A percentile compares a stretch with the other conserved stretches of the same genome.
Evolutionary conservation across 1,140 invertebrate species (phyloP).

Genomic region (Gonioctena quinquepunctata): DNA sequence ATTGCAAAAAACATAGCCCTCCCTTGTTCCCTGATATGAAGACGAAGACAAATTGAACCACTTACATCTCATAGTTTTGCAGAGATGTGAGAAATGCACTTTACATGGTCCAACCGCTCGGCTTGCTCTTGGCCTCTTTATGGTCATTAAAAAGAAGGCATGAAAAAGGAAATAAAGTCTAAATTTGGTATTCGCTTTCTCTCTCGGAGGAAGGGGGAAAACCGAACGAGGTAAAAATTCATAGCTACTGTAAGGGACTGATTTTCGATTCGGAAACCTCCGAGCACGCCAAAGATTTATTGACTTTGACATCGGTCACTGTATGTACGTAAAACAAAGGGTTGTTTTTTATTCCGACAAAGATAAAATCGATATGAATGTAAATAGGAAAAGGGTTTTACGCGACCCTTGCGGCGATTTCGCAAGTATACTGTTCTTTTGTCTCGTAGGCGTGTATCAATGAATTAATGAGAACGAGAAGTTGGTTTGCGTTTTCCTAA

Average conservation of each 20-base stretch:
- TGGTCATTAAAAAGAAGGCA: too few species aligned
- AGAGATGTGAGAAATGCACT: too few species aligned
- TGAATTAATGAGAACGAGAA: constrained; percentile 4
- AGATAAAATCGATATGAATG: constrained; percentile 19
- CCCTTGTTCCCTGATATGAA: too few species aligned
- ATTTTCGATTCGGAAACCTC: constrained; percentile 28
- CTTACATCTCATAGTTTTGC: too few species aligned
- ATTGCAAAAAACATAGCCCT: too few species aligned
- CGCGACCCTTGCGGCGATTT: constrained; percentile 8
- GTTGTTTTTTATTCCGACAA: constrained; percentile 15
- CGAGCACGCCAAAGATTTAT: constrained; percentile 27
- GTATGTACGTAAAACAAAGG: constrained; percentile 19
- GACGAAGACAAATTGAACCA: too few species aligned
- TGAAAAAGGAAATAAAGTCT: too few species aligned
- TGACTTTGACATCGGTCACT: constrained; percentile 30
- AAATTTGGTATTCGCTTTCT: too few species aligned
- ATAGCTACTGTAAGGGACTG: background rate
- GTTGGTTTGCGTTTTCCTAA: background rate
- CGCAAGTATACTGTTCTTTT: constrained; percentile 15
- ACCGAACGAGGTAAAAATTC: background rate
- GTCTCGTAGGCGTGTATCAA: constrained; percentile 1
- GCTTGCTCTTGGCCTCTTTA: too few species aligned
- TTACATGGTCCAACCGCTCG: too few species aligned
- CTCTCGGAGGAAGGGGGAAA: background rate
- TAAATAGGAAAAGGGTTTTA: background rate